These are phyloP conservation scores for Salvelinus sp. DNA, from an alignment of 2,113 vertebrate species.

Conservation along the genomic window DNA sequence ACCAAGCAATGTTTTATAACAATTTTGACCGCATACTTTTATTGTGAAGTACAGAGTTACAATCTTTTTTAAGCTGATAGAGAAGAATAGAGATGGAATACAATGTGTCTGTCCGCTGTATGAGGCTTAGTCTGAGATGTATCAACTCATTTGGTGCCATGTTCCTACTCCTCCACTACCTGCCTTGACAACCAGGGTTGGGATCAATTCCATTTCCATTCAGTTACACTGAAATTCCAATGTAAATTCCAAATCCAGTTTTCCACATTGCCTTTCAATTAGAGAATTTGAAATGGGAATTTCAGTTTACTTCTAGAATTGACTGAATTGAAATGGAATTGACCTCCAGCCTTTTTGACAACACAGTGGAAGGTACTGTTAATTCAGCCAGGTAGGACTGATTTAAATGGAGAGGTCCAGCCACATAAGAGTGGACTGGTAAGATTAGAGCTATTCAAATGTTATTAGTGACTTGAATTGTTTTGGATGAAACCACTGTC, in stretches of 20 bases:
- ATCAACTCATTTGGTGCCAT: neutral
- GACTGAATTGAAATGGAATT: constrained; percentile 2
- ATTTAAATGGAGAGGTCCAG: neutral
- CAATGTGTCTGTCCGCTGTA: neutral
- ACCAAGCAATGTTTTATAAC: neutral
- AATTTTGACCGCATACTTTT: neutral
- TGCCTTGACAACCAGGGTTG: too few species aligned
- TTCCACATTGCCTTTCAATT: constrained; percentile 60
- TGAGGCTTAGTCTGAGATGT: neutral
- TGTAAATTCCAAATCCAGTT: neutral
- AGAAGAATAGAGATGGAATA: neutral
- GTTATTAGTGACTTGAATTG: constrained; percentile 70
- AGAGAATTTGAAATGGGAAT: constrained; percentile 68
- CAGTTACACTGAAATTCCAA: neutral
- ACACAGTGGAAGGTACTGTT: neutral
- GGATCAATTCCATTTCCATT: neutral
- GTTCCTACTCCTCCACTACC: neutral
- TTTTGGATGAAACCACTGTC: constrained; percentile 77
- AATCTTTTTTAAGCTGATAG: neutral
- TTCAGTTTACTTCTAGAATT: constrained; percentile 21
- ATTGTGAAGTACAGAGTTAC: neutral
- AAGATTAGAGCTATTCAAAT: constrained; percentile 47
- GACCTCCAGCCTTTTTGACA: neutral
- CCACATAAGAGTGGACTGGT: neutral
- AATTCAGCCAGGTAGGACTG: neutral